Evolutionary conservation across 1,140 invertebrate species (phyloP), one percentile per base, ranked within the genome.

Genomic region (Ips typographus): DNA sequence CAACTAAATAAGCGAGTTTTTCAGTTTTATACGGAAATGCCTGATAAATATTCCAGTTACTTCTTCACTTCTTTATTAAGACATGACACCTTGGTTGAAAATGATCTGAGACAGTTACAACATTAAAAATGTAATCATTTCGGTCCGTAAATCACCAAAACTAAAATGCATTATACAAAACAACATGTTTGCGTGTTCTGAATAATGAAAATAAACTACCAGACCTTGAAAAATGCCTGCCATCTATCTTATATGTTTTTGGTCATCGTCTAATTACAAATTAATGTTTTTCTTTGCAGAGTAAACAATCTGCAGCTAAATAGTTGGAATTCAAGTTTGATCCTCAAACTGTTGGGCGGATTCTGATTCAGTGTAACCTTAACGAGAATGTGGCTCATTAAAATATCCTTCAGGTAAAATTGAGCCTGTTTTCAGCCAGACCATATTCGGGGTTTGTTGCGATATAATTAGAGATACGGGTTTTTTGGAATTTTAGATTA

Each of bases 401-500:
- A 57, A 57, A 57, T 57, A 57, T 40, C 39, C 55, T 38, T 57
- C 55, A 57, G 55, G 55, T 57, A 57, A 57, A 57, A 57, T 57
- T 40, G 55, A 39, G 39, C 8, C 5, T 40, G 55, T 57, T 57
- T 57, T 40, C 8, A 38, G 3, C 1, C 1, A 49, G 6, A 49
- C 7, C 44, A 49, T 49, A 22, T 49, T 49, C 6, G 44, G 1
- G 44, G 44, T 8, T 22, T 49, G 44, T 49, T 4, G 43, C 43
- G 43, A 44, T 44, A 8, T 44, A 44, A 44, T 5, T 44, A 44
- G 8, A 44, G 43, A 44, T 44, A 44, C 8, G 44, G 44, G 22
- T 22, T 22, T 22, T 22, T 22, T 22, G 22, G 22, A 22, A 22
- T 22, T 22, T 22, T 22, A 22, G 22, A 22, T 22, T 22, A 22